Conservation (phyloP, 1,140 invertebrate species). For the Lepidurus apus region DNA sequence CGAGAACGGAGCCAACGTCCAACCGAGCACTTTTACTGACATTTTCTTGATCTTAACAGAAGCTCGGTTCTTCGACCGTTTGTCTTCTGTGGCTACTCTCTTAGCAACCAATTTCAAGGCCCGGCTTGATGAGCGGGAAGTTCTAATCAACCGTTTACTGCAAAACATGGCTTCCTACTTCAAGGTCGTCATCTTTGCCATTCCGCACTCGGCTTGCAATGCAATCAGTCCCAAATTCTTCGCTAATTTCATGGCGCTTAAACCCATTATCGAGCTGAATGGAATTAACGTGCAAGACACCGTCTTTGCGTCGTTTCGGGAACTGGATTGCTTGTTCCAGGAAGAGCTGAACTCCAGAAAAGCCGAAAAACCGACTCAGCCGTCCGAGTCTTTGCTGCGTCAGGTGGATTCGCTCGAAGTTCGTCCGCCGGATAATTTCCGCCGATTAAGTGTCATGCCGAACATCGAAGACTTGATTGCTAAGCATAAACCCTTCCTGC, state of each 20-base stretch:
- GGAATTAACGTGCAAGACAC: not conserved
- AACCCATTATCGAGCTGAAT: not conserved
- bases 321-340: not conserved
- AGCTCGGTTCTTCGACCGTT: not conserved
- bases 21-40: not conserved
- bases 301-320: not conserved
- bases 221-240: not conserved
- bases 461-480: slow-evolving; percentile 28
- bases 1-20: not conserved
- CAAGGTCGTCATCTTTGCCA: not conserved
- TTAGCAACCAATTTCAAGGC: not conserved
- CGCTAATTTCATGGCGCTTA: not conserved
- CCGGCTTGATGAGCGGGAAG: not conserved
- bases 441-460: slow-evolving; percentile 31
- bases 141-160: not conserved
- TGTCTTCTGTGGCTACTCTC: not conserved
- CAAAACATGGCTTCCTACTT: slow-evolving; percentile 3
- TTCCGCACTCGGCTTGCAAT: not conserved
- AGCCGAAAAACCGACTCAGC: not conserved
- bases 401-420: not conserved
- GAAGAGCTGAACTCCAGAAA: not conserved
- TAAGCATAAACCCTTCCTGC: slow-evolving; percentile 40
- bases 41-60: not conserved
- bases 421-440: slow-evolving; percentile 32
- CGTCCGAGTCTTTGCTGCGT: not conserved